Evolutionary conservation across 64 coral and sea anemone genomes (phyloP).

Genomic region (Platygyra sinensis): DNA sequence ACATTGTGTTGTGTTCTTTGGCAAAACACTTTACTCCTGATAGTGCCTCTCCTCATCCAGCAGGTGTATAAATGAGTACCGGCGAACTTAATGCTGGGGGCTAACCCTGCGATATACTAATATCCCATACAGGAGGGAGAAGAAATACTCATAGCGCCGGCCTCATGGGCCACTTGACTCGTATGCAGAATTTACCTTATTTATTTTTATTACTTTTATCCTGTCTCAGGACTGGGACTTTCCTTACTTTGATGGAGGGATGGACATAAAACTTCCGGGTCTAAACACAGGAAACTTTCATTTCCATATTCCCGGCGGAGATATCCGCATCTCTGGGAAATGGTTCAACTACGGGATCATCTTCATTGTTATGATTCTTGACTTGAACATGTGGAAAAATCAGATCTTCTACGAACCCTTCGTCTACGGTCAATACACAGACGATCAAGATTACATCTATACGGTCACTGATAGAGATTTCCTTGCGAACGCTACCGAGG

Average conservation of each 20-base stretch:
- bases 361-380: constrained; percentile 94
- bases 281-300: constrained; percentile 71
- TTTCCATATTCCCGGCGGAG: constrained; percentile 75
- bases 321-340: constrained; percentile 82
- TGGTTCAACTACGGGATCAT: constrained; percentile 98
- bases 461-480: constrained; percentile 66
- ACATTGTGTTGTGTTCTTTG: too few relatives aligned
- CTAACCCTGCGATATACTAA: too few relatives aligned
- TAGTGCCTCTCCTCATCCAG: too few relatives aligned
- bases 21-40: too few relatives aligned
- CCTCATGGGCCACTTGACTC: too few relatives aligned
- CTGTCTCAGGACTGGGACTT: constrained; percentile 86
- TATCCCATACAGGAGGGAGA: too few relatives aligned
- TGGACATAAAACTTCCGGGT: constrained; percentile 84
- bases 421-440: constrained; percentile 81
- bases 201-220: neutral
- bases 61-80: too few relatives aligned
- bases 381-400: constrained; percentile 98
- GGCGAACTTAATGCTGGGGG: too few relatives aligned
- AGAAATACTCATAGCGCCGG: too few relatives aligned
- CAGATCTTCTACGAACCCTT: constrained; percentile 89
- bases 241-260: constrained; percentile 77
- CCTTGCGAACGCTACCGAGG: constrained; percentile 67
- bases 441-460: constrained; percentile 63
- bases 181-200: neutral